Conservation (phyloP, 2,113 vertebrate species). For the Equus quagga region DNA sequence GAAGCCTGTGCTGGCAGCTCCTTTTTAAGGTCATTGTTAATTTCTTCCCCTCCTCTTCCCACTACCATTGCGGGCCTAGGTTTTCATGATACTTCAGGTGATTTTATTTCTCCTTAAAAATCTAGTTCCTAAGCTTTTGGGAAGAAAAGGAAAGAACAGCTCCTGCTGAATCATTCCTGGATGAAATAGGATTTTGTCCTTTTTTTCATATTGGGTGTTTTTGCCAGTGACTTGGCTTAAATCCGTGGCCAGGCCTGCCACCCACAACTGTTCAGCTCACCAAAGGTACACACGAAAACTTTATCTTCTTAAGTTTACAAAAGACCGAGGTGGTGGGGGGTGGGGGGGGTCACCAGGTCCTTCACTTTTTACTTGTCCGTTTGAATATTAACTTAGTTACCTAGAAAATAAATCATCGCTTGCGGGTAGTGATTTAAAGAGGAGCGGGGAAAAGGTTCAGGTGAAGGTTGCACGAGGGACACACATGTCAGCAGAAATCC, state of each 20-base stretch:
- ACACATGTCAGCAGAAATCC: constrained; percentile 65
- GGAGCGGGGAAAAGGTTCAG: neutral
- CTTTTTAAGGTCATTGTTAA: constrained; percentile 79
- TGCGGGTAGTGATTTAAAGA: constrained; percentile 40
- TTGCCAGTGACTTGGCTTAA: constrained; percentile 61
- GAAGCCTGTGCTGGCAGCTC: constrained; percentile 68
- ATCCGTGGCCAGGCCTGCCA: constrained; percentile 31
- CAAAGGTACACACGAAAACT: neutral
- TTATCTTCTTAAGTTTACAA: neutral
- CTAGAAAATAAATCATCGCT: constrained; percentile 49
- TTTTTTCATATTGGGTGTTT: constrained; percentile 44
- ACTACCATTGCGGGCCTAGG: neutral
- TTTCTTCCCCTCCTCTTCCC: constrained; percentile 28
- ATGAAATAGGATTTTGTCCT: constrained; percentile 68
- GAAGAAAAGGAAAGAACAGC: constrained; percentile 56
- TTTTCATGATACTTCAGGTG: constrained; percentile 21
- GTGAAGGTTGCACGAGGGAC: constrained; percentile 41
- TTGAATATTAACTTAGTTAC: constrained; percentile 71
- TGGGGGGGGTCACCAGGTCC: neutral
- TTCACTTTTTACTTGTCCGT: neutral
- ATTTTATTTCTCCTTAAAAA: constrained; percentile 29
- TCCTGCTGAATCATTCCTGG: constrained; percentile 80
- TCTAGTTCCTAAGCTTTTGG: neutral
- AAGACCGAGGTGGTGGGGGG: neutral
- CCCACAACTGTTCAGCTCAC: constrained; percentile 27